These are phyloP conservation scores for Atractosteus spatula DNA, from an alignment of 2,113 vertebrate genomes.

Conservation along the genomic window DNA sequence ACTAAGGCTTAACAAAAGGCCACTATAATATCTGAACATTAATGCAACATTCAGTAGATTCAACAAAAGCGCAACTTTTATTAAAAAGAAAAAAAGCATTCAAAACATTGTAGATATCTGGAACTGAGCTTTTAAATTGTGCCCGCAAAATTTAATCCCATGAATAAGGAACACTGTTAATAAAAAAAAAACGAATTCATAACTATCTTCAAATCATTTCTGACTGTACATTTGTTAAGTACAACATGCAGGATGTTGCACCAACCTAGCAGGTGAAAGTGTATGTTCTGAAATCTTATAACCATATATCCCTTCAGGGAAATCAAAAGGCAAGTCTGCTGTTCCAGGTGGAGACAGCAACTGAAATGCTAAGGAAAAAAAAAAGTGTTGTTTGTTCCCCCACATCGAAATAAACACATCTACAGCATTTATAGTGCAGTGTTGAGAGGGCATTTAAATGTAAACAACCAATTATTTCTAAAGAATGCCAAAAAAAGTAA, in stretches of 20 bases:
- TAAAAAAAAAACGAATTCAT: too few species aligned
- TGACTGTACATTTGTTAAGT: too few species aligned
- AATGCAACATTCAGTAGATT: neutral
- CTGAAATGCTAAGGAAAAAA: conserved; percentile 44
- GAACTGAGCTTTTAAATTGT: conserved; percentile 67
- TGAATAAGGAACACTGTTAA: neutral
- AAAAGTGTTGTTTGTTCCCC: neutral
- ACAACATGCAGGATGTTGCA: neutral
- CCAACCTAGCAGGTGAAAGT: conserved; percentile 12
- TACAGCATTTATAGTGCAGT: conserved; percentile 67
- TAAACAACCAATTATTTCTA: conserved; percentile 59
- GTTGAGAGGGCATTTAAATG: conserved; percentile 51
- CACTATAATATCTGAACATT: conserved; percentile 38
- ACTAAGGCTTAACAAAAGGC: conserved; percentile 65
- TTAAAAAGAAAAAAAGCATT: neutral
- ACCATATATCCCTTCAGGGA: neutral
- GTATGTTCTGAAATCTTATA: neutral
- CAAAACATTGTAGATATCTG: conserved; percentile 55
- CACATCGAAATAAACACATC: conserved; percentile 59
- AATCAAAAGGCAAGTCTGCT: conserved; percentile 1
- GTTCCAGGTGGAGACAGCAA: neutral
- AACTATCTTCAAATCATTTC: too few species aligned
- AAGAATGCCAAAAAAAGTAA: conserved; percentile 34
- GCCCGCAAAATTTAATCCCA: conserved; percentile 34
- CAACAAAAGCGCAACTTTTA: neutral